Evolutionary conservation across 2,888 invertebrate species (phyloP).

Genomic region (Lingula anatina): DNA sequence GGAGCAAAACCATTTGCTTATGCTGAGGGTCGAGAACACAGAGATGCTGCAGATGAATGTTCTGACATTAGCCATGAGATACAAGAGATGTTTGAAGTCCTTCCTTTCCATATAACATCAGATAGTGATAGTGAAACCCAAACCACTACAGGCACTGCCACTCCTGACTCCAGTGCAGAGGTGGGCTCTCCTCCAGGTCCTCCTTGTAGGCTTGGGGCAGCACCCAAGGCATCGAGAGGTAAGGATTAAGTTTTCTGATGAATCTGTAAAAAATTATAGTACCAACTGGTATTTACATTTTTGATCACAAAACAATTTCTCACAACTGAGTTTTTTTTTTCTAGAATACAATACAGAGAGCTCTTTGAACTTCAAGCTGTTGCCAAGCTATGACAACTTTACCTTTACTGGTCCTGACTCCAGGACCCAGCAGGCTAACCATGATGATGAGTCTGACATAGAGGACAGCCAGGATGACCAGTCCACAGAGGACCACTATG

Average conservation of each 20-base stretch:
- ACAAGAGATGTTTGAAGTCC: conserved; percentile 41
- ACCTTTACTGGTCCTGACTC: conserved; percentile 36
- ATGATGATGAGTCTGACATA: conserved; percentile 39
- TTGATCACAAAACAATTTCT: too few relatives aligned
- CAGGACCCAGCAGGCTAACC: conserved; percentile 21
- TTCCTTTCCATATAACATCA: conserved; percentile 45
- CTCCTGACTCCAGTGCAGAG: conserved; percentile 12
- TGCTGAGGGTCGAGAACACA: conserved; percentile 45
- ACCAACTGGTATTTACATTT: too few relatives aligned
- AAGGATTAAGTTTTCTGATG: too few relatives aligned
- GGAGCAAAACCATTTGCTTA: conserved; percentile 46
- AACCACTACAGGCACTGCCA: conserved; percentile 14
- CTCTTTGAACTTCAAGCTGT: conserved; percentile 36
- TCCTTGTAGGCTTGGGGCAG: conserved; percentile 31
- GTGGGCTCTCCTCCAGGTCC: conserved; percentile 23
- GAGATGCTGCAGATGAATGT: conserved; percentile 46
- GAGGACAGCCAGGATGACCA: conserved; percentile 45
- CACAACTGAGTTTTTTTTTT: too few relatives aligned
- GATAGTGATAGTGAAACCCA: conserved; percentile 47
- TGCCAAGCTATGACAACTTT: conserved; percentile 41
- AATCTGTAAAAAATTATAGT: too few relatives aligned
- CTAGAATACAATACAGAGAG: conserved; percentile 42
- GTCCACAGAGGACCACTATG: conserved; percentile 45
- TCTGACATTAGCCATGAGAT: conserved; percentile 45
- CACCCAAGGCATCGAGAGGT: conserved; percentile 40